Evolutionary conservation across 1,140 invertebrate species (phyloP), one percentile per base, ranked within the genome.

Genomic region (Chironomus tepperi): DNA sequence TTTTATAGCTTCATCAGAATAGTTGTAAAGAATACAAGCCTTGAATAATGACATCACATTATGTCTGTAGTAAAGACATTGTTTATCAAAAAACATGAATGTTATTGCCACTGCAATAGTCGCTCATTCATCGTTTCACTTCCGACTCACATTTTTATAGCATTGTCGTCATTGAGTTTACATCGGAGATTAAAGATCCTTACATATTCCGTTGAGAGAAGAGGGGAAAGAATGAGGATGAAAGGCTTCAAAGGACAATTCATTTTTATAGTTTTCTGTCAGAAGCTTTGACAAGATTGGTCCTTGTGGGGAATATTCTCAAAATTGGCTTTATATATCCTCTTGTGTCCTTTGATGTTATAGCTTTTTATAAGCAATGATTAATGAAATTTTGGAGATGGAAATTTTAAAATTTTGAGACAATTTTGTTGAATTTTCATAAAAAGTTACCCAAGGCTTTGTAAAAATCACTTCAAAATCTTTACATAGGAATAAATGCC

Each of bases 211-310:
- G 15, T 57, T n/a, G 12, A 57, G n/a, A 57, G 12, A 57, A 3
- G 9, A 12, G 3, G 9, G 12, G 3, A 57, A 57, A n/a, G 12
- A n/a, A 12, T 57, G 12, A 15, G 43, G 12, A 57, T 57, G 47
- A 57, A 57, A n/a, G 12, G 47, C 47, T 57, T 57, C 47, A 57
- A 57, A 57, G 47, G n/a, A 57, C 47, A 57, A 57, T 57, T 57
- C 47, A 57, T 57, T 57, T 57, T 57, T 57, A 57, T 57, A 57
- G 47, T 57, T 57, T 57, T 57, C n/a, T 34, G 24, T 34, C 24
- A 34, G 2, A 34, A 34, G 24, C 24, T 34, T 34, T 34, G 24
- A 34, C 24, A 34, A 34, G 24, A 34, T 34, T 34, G 24, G 24
- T 34, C 24, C 24, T 34, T 34, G 24, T 34, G 24, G 24, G n/a